Conservation (phyloP, 2,113 vertebrate genomes). For the Apus apus region DNA sequence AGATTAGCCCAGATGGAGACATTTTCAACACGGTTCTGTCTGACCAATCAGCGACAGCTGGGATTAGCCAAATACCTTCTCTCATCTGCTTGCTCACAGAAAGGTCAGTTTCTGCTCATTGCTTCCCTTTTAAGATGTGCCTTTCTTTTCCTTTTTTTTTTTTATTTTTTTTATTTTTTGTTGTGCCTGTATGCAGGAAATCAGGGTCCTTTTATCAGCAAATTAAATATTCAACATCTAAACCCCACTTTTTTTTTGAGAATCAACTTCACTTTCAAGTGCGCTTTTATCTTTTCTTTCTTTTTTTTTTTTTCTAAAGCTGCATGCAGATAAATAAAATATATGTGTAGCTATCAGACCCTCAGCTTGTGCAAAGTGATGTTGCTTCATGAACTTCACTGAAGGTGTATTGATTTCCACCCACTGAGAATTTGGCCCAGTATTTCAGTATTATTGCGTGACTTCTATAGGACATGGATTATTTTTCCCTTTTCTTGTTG, state of each 20-base stretch:
- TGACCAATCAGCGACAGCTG: slow-evolving; percentile 86
- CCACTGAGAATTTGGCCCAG: background rate
- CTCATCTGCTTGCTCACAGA: slow-evolving; percentile 90
- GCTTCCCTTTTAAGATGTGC: slow-evolving; percentile 85
- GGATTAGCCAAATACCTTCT: slow-evolving; percentile 92
- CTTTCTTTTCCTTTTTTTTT: background rate
- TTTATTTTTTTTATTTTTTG: slow-evolving; percentile 49
- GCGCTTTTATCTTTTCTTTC: slow-evolving; percentile 77
- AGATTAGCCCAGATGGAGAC: slow-evolving; percentile 93
- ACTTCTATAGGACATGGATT: background rate
- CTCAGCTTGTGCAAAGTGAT: background rate
- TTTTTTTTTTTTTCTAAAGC: background rate
- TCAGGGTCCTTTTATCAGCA: slow-evolving; percentile 80
- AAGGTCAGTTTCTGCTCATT: slow-evolving; percentile 92
- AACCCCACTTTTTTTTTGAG: slow-evolving; percentile 73
- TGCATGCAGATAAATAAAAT: slow-evolving; percentile 30
- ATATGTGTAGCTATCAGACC: background rate
- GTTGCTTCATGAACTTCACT: background rate
- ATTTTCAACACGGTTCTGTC: slow-evolving; percentile 87
- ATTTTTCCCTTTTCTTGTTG: background rate
- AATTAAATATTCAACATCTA: slow-evolving; percentile 88
- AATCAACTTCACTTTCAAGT: slow-evolving; percentile 80
- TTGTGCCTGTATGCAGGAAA: slow-evolving; percentile 74
- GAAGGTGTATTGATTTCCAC: background rate
- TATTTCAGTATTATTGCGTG: slow-evolving; percentile 21